Conservation (phyloP, 1,140 invertebrate species). For the Pinna nobilis region DNA sequence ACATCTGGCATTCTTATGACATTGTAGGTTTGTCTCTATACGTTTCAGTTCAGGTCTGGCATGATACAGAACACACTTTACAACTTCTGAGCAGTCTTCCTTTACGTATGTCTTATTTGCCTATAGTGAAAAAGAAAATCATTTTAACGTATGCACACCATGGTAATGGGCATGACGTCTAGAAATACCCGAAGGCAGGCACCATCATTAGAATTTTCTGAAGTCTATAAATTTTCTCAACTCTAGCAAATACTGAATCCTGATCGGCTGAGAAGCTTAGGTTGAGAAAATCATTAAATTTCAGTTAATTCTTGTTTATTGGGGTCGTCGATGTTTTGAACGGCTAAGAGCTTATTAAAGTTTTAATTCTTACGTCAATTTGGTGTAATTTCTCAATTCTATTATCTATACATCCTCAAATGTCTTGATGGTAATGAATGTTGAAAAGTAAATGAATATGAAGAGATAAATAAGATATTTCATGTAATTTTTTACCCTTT, state of each 20-base stretch:
- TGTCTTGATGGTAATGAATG: no score
- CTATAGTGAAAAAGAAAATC: background rate
- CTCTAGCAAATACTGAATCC: no score
- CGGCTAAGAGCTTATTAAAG: background rate
- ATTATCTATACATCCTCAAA: no score
- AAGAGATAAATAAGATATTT: no score
- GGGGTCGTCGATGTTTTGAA: background rate
- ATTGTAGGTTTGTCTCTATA: constrained; percentile 6
- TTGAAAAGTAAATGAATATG: no score
- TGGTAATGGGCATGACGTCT: background rate
- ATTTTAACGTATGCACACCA: background rate
- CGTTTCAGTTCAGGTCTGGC: constrained; percentile 13
- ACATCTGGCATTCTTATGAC: constrained; percentile 17
- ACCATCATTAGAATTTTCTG: background rate
- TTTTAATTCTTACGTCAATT: background rate
- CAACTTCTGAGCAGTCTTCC: constrained; percentile 22
- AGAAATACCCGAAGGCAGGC: background rate
- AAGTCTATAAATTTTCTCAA: no score
- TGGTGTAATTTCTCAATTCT: no score
- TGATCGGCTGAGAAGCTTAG: no score
- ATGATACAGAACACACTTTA: background rate
- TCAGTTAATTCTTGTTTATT: background rate
- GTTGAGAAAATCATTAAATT: background rate
- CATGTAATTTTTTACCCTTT: no score
- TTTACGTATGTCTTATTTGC: constrained; percentile 3